Percentiles rank a stretch among this genome's conserved stretches.
phyloP scores from a whole-genome alignment of 2,797 vertebrate species.

The Peromyscus attwateri region DNA sequence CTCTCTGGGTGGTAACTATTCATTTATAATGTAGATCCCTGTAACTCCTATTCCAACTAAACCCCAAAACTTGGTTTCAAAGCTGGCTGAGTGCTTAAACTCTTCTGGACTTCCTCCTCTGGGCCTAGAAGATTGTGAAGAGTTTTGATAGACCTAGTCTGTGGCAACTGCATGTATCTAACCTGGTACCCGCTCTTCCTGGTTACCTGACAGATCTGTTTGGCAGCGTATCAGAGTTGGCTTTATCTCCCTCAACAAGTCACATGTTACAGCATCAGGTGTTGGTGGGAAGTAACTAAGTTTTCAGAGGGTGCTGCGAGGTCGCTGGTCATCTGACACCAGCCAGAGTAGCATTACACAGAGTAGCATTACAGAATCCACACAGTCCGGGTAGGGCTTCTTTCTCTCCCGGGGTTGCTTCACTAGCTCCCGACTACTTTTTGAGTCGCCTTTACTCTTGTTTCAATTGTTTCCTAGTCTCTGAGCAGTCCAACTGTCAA shows the following conservation, averaged over 20 bases:
- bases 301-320: background rate
- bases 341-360: too few relatives aligned
- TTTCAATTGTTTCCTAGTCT: background rate
- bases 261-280: background rate
- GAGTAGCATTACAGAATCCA: background rate
- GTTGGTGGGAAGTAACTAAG: too few relatives aligned
- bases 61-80: background rate
- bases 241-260: background rate
- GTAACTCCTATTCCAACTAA: background rate
- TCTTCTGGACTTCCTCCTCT: background rate
- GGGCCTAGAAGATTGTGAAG: background rate
- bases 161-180: background rate
- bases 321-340: background rate
- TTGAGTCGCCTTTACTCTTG: background rate
- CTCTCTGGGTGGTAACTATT: background rate
- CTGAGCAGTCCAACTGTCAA: background rate
- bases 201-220: background rate
- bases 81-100: background rate
- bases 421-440: background rate
- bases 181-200: background rate
- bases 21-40: background rate
- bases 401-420: background rate
- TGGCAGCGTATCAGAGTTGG: background rate
- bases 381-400: background rate
- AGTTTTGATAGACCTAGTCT: background rate